phyloP scores from a whole-genome alignment of 2,113 vertebrate genomes.

The Antechinus flavipes region DNA sequence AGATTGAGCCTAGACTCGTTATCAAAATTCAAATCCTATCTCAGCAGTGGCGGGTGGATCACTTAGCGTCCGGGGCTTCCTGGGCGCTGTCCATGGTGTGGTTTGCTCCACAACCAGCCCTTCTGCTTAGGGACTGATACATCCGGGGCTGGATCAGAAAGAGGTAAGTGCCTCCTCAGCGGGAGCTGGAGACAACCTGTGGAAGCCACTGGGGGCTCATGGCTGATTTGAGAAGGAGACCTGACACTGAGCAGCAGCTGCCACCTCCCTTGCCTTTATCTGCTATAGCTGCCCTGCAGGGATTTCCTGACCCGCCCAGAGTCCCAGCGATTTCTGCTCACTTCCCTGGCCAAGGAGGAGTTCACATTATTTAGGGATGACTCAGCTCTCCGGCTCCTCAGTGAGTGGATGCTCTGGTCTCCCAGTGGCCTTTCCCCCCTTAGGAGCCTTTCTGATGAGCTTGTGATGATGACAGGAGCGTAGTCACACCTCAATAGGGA shows the following conservation, averaged over 20 bases:
- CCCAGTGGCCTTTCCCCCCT: constrained; percentile 44
- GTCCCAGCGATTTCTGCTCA: constrained; percentile 66
- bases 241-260: constrained; percentile 61
- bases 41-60: background rate
- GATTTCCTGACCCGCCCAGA: constrained; percentile 67
- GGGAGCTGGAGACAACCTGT: background rate
- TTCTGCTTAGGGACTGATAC: background rate
- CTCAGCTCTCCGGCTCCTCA: constrained; percentile 47
- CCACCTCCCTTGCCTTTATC: constrained; percentile 46
- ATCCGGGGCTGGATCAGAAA: background rate
- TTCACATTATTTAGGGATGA: constrained; percentile 72
- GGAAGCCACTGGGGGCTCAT: background rate
- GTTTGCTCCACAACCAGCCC: background rate
- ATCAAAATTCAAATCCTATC: background rate
- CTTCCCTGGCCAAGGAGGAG: constrained; percentile 64
- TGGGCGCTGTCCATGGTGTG: background rate
- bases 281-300: constrained; percentile 58
- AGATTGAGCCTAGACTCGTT: background rate
- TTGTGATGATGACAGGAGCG: background rate
- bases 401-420: constrained; percentile 54
- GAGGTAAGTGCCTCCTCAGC: background rate
- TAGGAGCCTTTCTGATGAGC: background rate
- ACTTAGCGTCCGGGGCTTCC: background rate
- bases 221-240: constrained; percentile 62
- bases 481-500: background rate